These are phyloP conservation scores for Acleris cristana DNA, from an alignment of 2,888 invertebrate species.

Conservation along the genomic window DNA sequence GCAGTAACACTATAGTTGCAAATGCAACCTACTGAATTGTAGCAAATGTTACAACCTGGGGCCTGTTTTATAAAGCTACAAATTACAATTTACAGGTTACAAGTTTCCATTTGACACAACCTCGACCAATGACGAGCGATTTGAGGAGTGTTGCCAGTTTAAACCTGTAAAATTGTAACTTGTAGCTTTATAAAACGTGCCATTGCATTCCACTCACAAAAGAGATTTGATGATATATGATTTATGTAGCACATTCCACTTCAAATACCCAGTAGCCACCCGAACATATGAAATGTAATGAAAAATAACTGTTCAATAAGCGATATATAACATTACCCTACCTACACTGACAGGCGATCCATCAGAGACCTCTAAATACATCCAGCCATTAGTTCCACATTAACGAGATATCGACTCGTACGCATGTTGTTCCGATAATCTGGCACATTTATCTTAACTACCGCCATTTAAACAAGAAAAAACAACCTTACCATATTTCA, in stretches of 20 bases:
- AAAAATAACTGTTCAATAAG: slow-evolving; percentile 23
- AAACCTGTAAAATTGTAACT: no score
- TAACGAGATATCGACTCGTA: slow-evolving; percentile 36
- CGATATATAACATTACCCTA: slow-evolving; percentile 33
- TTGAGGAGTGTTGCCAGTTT: no score
- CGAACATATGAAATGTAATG: slow-evolving; percentile 30
- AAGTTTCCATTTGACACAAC: no score
- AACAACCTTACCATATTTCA: neutral
- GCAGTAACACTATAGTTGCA: no score
- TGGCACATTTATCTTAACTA: slow-evolving; percentile 26
- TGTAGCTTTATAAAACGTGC: no score
- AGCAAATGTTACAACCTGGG: no score
- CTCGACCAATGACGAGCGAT: no score
- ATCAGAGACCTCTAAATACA: slow-evolving; percentile 30
- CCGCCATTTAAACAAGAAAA: neutral
- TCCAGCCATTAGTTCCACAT: slow-evolving; percentile 38
- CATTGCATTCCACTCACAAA: no score
- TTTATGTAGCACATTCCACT: neutral
- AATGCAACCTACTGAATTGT: no score
- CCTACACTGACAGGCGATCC: slow-evolving; percentile 32
- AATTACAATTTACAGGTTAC: no score
- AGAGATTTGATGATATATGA: neutral
- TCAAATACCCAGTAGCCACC: slow-evolving; percentile 25
- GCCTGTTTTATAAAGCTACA: no score
- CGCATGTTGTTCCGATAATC: slow-evolving; percentile 32